These are phyloP conservation scores for Aspidiotus rigidus DNA, from an alignment of 2,888 invertebrate genomes.

Conservation along the genomic window DNA sequence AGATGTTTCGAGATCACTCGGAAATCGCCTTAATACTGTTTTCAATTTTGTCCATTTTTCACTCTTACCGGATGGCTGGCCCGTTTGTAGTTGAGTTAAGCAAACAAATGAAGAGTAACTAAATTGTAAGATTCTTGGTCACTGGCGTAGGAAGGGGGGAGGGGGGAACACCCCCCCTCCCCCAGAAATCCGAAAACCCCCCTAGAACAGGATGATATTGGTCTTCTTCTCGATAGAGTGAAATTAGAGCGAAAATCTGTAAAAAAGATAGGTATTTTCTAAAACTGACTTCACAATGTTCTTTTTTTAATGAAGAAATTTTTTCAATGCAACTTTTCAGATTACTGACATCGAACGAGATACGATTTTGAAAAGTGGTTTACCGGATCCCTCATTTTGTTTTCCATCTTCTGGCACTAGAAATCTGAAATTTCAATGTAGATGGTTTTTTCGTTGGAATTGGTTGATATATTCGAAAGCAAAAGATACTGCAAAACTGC, in stretches of 20 bases:
- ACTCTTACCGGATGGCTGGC: too few relatives aligned
- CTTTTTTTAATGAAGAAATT: too few relatives aligned
- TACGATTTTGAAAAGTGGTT: not conserved
- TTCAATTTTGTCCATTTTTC: too few relatives aligned
- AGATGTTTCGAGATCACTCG: too few relatives aligned
- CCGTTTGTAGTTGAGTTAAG: too few relatives aligned
- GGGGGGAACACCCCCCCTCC: too few relatives aligned
- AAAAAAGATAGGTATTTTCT: not conserved
- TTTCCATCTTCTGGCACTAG: not conserved
- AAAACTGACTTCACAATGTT: not conserved
- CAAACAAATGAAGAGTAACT: too few relatives aligned
- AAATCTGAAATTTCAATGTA: not conserved
- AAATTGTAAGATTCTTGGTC: too few relatives aligned
- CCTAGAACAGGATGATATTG: not conserved
- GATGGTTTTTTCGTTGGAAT: not conserved
- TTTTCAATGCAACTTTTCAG: not conserved
- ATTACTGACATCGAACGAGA: not conserved
- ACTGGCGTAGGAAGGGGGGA: too few relatives aligned
- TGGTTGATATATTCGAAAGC: not conserved
- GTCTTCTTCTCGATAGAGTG: not conserved
- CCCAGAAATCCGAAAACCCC: not conserved
- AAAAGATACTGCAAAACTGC: not conserved
- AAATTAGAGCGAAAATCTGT: not conserved
- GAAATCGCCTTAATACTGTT: too few relatives aligned
- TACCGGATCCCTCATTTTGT: not conserved